Conservation (phyloP, 2,888 invertebrate genomes). For the Stenodera caucasica region DNA sequence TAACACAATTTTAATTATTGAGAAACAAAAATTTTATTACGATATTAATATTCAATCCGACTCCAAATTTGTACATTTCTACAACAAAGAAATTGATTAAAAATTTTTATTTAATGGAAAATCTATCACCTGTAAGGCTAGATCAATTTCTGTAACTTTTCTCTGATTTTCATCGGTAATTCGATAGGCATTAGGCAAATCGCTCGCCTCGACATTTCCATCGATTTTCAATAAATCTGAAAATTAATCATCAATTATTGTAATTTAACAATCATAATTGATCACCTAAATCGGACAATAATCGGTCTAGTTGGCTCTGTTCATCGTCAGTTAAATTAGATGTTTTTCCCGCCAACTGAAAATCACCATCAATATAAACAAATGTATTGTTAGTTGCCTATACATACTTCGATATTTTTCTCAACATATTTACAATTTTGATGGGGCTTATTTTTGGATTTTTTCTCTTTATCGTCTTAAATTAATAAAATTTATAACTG, state of each 20-base stretch:
- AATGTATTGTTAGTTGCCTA: constrained; percentile 14
- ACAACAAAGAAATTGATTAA: not conserved
- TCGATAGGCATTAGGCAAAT: not conserved
- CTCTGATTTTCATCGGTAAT: constrained; percentile 11
- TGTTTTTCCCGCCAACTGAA: constrained; percentile 18
- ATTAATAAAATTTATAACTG: constrained; percentile 3
- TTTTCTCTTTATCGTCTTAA: not conserved
- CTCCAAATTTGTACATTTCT: not conserved
- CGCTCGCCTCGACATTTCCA: not conserved
- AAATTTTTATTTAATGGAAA: not conserved
- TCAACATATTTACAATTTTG: not conserved
- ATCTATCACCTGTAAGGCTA: constrained; percentile 18
- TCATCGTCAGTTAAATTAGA: constrained; percentile 44
- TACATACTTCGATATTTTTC: constrained; percentile 5
- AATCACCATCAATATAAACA: not conserved
- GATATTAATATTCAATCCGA: too few species aligned
- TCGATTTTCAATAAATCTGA: not conserved
- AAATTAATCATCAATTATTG: not conserved
- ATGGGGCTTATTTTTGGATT: not conserved
- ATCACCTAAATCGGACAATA: constrained; percentile 23
- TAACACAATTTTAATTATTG: too few species aligned
- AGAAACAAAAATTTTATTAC: too few species aligned
- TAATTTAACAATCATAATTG: too few species aligned
- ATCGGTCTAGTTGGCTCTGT: constrained; percentile 35
- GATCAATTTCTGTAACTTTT: constrained; percentile 22